A percentile compares a stretch with the other conserved stretches of the same genome.
Conservation (phyloP, 2,797 vertebrate species). For the Thalassophryne amazonica region DNA sequence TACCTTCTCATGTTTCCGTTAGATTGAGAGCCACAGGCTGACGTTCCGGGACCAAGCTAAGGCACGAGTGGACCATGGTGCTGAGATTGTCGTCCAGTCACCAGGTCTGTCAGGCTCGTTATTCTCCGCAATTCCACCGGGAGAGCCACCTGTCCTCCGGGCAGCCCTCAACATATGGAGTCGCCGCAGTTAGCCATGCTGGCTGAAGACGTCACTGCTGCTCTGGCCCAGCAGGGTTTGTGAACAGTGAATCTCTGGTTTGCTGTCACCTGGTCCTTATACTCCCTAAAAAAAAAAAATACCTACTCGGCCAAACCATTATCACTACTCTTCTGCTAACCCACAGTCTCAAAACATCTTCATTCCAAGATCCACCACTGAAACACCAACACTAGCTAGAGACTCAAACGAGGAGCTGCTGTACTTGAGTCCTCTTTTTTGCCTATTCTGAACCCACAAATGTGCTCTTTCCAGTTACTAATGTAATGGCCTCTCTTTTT, state of each 20-base stretch:
- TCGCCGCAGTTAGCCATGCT: slow-evolving; percentile 94
- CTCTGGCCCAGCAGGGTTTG: slow-evolving; percentile 98
- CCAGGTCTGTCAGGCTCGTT: slow-evolving; percentile 85
- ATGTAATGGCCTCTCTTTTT: slow-evolving; percentile 62
- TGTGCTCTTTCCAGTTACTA: slow-evolving; percentile 61
- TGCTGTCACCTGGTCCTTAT: slow-evolving; percentile 9
- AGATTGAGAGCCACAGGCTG: slow-evolving; percentile 97
- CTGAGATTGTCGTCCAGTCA: slow-evolving; percentile 89
- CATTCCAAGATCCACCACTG: slow-evolving; percentile 31
- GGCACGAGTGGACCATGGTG: slow-evolving; percentile 93
- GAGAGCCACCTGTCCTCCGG: slow-evolving; percentile 92
- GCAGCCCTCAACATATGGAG: slow-evolving; percentile 96
- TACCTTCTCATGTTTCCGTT: slow-evolving; percentile 21
- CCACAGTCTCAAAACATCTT: slow-evolving; percentile 46
- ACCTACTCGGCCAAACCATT: slow-evolving; percentile 27
- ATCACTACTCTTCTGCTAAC: slow-evolving; percentile 24
- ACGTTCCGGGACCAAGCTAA: slow-evolving; percentile 90
- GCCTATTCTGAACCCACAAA: slow-evolving; percentile 61
- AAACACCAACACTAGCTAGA: slow-evolving; percentile 44
- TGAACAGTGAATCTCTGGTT: slow-evolving; percentile 77
- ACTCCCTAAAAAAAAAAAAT: slow-evolving; percentile 7
- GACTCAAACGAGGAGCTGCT: slow-evolving; percentile 63
- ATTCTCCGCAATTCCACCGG: slow-evolving; percentile 85
- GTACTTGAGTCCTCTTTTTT: slow-evolving; percentile 57
- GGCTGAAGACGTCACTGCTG: slow-evolving; percentile 95